Conservation (phyloP, 2,797 vertebrate species). For the Odontamblyopus lacepedii region DNA sequence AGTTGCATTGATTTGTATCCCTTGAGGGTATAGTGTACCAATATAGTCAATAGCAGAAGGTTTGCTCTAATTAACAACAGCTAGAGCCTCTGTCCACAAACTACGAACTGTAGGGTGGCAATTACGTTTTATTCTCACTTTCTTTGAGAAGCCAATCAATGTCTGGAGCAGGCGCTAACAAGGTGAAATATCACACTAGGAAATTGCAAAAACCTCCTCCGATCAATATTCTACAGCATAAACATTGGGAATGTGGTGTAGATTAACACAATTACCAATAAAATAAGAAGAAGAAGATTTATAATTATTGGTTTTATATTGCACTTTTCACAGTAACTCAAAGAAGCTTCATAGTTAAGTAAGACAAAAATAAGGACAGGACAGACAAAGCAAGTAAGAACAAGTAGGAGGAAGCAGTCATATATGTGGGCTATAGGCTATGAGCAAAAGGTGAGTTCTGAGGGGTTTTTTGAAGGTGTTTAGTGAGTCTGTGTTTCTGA, state of each 20-base stretch:
- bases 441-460: no score
- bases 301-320: no score
- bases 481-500: no score
- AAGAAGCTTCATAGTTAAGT: no score
- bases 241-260: not conserved
- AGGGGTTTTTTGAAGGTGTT: no score
- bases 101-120: not conserved
- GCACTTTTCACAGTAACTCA: no score
- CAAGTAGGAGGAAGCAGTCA: no score
- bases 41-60: not conserved
- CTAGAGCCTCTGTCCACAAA: not conserved
- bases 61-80: not conserved
- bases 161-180: conserved; percentile 1
- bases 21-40: not conserved
- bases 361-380: no score
- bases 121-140: conserved; percentile 10
- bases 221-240: not conserved
- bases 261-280: not conserved
- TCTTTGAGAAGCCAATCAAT: not conserved
- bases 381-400: no score
- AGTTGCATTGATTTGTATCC: conserved; percentile 7
- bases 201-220: not conserved
- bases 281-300: no score
- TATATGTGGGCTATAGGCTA: no score
- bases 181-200: not conserved